phyloP scores from a whole-genome alignment of 2,113 vertebrate species.

The Irena cyanogastra region DNA sequence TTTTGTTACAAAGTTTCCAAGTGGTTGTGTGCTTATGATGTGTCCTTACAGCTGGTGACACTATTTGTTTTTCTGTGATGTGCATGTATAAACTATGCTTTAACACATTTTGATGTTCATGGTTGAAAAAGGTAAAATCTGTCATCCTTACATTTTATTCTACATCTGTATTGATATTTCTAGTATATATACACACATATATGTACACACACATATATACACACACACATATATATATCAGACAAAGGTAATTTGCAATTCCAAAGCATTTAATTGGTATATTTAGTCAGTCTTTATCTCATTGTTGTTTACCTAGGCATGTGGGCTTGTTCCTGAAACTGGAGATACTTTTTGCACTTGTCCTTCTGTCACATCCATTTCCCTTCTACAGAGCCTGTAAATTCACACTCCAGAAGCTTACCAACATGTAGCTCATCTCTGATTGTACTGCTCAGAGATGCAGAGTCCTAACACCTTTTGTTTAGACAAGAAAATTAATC shows the following conservation, averaged over 20 bases:
- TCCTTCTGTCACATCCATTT: neutral
- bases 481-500: neutral
- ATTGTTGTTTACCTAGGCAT: neutral
- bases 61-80: neutral
- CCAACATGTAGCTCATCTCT: neutral
- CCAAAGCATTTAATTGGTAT: neutral
- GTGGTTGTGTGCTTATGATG: neutral
- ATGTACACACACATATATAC: neutral
- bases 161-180: neutral
- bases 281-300: neutral
- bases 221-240: neutral
- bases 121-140: neutral
- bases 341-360: neutral
- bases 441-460: neutral
- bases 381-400: neutral
- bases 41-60: rapidly evolving
- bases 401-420: neutral
- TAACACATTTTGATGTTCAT: neutral
- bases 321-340: neutral
- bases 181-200: neutral
- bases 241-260: neutral
- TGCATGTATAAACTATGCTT: neutral
- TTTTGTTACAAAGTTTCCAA: neutral
- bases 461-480: neutral
- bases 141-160: neutral